Percentiles rank a stretch among this genome's conserved stretches.
phyloP scores from a whole-genome alignment of 1,140 invertebrate genomes.

The Ips typographus region DNA sequence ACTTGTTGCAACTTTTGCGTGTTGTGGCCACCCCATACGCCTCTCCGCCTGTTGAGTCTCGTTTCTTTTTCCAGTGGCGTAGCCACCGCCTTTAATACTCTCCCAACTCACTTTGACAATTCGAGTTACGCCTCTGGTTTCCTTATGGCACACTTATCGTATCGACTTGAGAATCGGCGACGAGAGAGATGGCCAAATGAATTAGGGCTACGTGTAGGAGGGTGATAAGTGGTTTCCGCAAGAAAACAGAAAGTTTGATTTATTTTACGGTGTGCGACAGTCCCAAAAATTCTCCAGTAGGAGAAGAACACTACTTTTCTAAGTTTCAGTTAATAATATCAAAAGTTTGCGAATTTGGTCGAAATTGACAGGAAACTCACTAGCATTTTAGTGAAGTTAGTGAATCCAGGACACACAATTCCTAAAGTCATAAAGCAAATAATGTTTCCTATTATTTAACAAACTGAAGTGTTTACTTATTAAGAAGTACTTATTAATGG shows the following conservation, averaged over 20 bases:
- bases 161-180: conserved; percentile 2
- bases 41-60: conserved; percentile 18
- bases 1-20: conserved; percentile 28
- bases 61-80: neutral
- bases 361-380: no score
- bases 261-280: neutral
- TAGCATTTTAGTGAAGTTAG: no score
- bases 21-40: conserved; percentile 16
- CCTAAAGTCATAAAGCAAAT: no score
- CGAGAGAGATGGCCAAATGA: neutral
- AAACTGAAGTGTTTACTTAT: no score
- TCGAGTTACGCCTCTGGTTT: neutral
- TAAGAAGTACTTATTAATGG: no score
- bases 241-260: neutral
- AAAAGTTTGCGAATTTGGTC: no score
- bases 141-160: neutral
- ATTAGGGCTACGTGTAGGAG: neutral
- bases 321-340: no score
- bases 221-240: conserved; percentile 2
- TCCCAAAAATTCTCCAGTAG: no score
- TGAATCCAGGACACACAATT: no score
- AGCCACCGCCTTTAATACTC: neutral
- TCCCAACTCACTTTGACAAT: neutral
- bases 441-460: no score
- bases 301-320: no score